Base-by-base conservation (phyloP, 2,888 invertebrate genomes). In the Lissonota sp. region DNA sequence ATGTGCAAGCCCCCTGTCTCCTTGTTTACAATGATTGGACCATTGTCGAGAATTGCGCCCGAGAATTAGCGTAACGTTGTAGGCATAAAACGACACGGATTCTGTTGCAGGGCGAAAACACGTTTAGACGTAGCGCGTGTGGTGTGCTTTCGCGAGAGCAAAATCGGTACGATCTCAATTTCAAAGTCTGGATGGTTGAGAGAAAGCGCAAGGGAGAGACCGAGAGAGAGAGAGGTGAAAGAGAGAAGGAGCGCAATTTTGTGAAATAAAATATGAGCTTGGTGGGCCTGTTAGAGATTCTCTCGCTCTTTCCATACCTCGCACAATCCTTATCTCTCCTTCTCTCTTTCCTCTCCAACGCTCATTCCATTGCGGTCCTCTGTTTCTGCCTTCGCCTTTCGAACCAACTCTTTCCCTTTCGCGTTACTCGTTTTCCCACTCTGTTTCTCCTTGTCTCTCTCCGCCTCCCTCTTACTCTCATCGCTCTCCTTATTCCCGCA, bases 151-250 rank as follows among this genome's bases (percentile, higher is more conserved):
- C 60, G 75, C 53, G 64, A 82, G 75, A 69, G 80, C 70, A 80
- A 80, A 84, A 85, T 85, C 83, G 82, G 26, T 84, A 83, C 79
- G 83, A 84, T 86, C 85, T 84, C 85, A 82, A 86, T 85, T 85
- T 84, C 81, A 71, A 82, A 73, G 77, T 80, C 75, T 71, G 74
- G 58, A 26, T 44, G 63, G 62, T 60, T 44, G 53, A 40, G 44
- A 57, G 69, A 46, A 49, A 58, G 62, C 40, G 62, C 67, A 66
- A 14, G 44, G 57, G 60, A n/a, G n/a, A n/a, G n/a, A n/a, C n/a
- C 26, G 26, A 26, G 26, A 26, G 26, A 44, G 44, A 44, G 4
- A 4, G 4, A 10, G 10, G 44, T 2, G 44, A 44, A 4, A 4
- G 6, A n/a, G 53, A n/a, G 69, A 72, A 77, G 49, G 83, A 82